Evolutionary conservation across 2,888 invertebrate genomes (phyloP).

Genomic region (Melolontha melolontha): DNA sequence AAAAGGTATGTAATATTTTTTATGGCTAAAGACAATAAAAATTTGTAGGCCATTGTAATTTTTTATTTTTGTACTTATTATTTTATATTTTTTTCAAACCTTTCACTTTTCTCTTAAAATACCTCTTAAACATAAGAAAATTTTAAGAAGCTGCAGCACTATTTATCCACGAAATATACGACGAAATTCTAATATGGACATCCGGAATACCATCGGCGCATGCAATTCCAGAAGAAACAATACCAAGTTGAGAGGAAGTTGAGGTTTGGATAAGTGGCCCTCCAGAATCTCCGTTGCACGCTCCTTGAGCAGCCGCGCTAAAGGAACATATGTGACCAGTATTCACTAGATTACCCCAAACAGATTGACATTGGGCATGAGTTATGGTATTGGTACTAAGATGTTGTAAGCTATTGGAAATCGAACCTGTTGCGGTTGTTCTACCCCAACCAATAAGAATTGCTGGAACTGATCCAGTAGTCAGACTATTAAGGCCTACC

Average conservation of each 20-base stretch:
- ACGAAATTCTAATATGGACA: constrained; percentile 67
- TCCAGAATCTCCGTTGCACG: constrained; percentile 70
- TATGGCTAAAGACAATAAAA: too few species aligned
- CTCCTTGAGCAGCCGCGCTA: constrained; percentile 71
- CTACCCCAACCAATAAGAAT: constrained; percentile 46
- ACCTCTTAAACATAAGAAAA: too few species aligned
- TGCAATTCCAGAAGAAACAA: constrained; percentile 70
- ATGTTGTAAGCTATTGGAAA: constrained; percentile 70
- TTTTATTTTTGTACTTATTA: too few species aligned
- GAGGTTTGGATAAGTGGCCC: constrained; percentile 65
- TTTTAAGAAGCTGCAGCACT: constrained; percentile 14
- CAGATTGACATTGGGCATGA: constrained; percentile 66
- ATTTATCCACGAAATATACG: constrained; percentile 66
- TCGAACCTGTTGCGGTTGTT: constrained; percentile 68
- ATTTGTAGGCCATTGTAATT: too few species aligned
- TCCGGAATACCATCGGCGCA: constrained; percentile 70
- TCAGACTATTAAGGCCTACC: constrained; percentile 31
- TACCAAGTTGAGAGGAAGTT: constrained; percentile 63
- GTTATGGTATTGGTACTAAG: constrained; percentile 67
- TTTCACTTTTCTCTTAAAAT: too few species aligned
- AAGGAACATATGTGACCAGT: constrained; percentile 71
- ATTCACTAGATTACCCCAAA: constrained; percentile 65
- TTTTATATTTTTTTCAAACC: too few species aligned
- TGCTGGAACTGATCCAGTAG: constrained; percentile 36
- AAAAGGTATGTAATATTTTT: too few species aligned